Evolutionary conservation across 35 echinoderm and acorn worm species (phyloP), one percentile per base, ranked within the genome.

Genomic region (Amphiura filiformis): DNA sequence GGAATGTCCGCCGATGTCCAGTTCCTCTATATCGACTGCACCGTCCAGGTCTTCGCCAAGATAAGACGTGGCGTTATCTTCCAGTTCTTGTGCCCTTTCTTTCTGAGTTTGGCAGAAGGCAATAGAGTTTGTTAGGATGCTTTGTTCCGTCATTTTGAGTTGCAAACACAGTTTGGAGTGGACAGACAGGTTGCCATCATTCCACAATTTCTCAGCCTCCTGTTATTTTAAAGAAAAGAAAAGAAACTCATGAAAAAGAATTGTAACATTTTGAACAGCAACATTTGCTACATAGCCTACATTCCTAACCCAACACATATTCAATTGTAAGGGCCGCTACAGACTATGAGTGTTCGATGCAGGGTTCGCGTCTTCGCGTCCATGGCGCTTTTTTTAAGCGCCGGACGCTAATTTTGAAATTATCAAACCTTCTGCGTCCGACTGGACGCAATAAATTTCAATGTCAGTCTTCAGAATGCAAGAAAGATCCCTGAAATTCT

Each of bases 81-180:
- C 49, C 75, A 91, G 77, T 3, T 94, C 82, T 49, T 94, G 87
- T 0, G 82, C 84, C 20, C 61, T 44, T 18, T 40, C 17, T 91
- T 78, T 57, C 91, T 85, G 38, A 80, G 76, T 31, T 65, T 83
- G 84, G 31, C 86, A 84, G 75, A 92, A 84, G 57, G 90, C 78
- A 13, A 94, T 86, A 4, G 90, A 84, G 75, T 94, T 92, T 31
- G 94, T 65, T 26, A 98, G 77, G 32, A 94, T 94, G 56, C 81
- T 42, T 80, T 89, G 94, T 80, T 98, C 96, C 23, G 56, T 81
- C 37, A 91, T 81, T 3, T 57, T 38, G 33, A 94, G 87, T 38
- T 90, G 87, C 20, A 92, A 84, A 93, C 82, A 87, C 36, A 87
- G 87, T 18, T 76, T 88, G 81, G 86, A 39, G 38, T 94, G 26